A percentile compares a stretch with the other conserved stretches of the same genome.
Conservation (phyloP, 2,113 vertebrate species). For the Poeciliopsis retropinna region DNA sequence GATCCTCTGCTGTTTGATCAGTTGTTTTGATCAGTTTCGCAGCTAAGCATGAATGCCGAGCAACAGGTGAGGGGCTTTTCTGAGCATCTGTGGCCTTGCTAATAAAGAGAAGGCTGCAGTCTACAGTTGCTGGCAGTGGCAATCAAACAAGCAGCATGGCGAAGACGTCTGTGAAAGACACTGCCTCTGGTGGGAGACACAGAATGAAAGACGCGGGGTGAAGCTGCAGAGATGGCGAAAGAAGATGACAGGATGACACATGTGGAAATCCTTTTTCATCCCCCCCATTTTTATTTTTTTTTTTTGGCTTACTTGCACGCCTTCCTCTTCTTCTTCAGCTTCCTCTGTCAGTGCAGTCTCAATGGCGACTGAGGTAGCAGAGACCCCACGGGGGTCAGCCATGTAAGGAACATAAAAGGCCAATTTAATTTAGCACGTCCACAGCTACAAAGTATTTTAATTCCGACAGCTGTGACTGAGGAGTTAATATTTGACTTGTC, state of each 20-base stretch:
- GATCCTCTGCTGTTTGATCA: slow-evolving; percentile 50
- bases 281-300: slow-evolving; percentile 37
- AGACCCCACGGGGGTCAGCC: slow-evolving; percentile 98
- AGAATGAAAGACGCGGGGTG: slow-evolving; percentile 37
- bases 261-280: slow-evolving; percentile 47
- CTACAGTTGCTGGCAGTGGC: slow-evolving; percentile 58
- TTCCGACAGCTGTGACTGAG: slow-evolving; percentile 99
- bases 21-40: slow-evolving; percentile 59
- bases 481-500: slow-evolving; percentile 99
- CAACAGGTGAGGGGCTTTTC: slow-evolving; percentile 70
- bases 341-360: slow-evolving; percentile 57
- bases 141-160: slow-evolving; percentile 54
- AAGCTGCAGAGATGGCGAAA: slow-evolving; percentile 46
- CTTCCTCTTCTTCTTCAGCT: slow-evolving; percentile 41
- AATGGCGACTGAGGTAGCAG: slow-evolving; percentile 73
- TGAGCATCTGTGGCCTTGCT: slow-evolving; percentile 53
- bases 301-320: slow-evolving; percentile 29
- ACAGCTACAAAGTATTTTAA: slow-evolving; percentile 99
- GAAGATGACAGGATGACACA: slow-evolving; percentile 70
- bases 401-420: slow-evolving; percentile 99
- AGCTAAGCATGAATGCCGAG: slow-evolving; percentile 57
- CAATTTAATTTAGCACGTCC: slow-evolving; percentile 99
- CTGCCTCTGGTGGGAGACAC: slow-evolving; percentile 50
- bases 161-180: slow-evolving; percentile 65
- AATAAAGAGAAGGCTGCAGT: slow-evolving; percentile 47